Base-by-base conservation (phyloP, 2,797 vertebrate species). In the Apodemus agrarius region DNA sequence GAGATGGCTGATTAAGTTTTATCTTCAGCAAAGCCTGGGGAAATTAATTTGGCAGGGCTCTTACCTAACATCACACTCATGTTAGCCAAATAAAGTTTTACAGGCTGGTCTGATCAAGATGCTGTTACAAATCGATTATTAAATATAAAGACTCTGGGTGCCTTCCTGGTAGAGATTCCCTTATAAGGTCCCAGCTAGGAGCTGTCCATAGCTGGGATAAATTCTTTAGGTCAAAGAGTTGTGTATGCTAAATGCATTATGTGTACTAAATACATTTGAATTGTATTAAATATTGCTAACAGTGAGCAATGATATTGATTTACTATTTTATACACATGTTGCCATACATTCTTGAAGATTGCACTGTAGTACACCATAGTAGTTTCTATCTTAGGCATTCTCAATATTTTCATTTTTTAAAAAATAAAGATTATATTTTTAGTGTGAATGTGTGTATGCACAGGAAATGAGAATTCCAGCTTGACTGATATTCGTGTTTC, bases 1-100 rank as follows among this genome's bases (percentile, higher is more conserved):
- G 89, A 93, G 95, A 67, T 82, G 29, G 83, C 40, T 82, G 83
- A 88, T 83, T 91, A 54, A 76, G 74, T 83, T 83, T 94, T 94
- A 61, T 88, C 78, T 91, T 91, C 78, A 52, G 46, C 26, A 82
- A 91, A 94, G 59, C 61, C 78, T 52, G 22, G 72, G 79, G 83
- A 84, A 92, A 91, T 94, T 89, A 94, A 94, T 89, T 88, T 92
- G 78, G 59, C 46, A 43, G 52, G 24, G 26, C 12, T 91, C 49
- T 78, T 88, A 67, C 76, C 57, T 88, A 40, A 43, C 34, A 78
- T 61, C 12, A 13, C 43, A 61, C 59, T 43, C 37, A n/a, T 69
- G 10, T 89, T 88, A 67, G 24, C 49, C 31, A 34, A 89, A 26
- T 52, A 83, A 83, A 84, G 16, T 88, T 88, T 94, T 65, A 80